These are phyloP conservation scores for Apamea crenata DNA, from an alignment of 2,888 invertebrate genomes.

Conservation along the genomic window DNA sequence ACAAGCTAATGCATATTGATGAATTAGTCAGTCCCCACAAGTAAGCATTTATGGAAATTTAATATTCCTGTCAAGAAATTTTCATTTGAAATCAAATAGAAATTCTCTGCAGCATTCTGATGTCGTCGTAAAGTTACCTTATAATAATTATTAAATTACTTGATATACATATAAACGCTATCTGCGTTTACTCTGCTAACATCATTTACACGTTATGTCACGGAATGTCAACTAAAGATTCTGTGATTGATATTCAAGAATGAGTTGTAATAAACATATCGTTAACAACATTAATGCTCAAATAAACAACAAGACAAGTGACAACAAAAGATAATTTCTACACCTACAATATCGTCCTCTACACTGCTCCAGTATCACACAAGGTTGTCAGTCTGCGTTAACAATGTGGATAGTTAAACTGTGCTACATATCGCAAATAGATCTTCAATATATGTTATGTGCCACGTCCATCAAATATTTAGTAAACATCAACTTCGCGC, in stretches of 20 bases:
- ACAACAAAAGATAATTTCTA: slow-evolving; percentile 1
- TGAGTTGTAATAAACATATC: slow-evolving; percentile 25
- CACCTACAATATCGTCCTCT: slow-evolving; percentile 11
- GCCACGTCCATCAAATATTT: slow-evolving; percentile 50
- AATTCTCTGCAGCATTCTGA: slow-evolving; percentile 23
- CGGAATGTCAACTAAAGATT: slow-evolving; percentile 36
- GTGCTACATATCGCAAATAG: slow-evolving; percentile 22
- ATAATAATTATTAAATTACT: slow-evolving; percentile 45
- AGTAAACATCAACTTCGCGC: slow-evolving; percentile 50
- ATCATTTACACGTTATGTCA: slow-evolving; percentile 49
- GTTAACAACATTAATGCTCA: slow-evolving; percentile 31
- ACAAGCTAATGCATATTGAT: slow-evolving; percentile 67
- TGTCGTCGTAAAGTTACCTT: slow-evolving; percentile 27
- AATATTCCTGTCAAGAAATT: slow-evolving; percentile 37
- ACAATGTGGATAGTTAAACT: slow-evolving; percentile 29
- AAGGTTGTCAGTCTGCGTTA: slow-evolving; percentile 14
- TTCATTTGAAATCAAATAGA: slow-evolving; percentile 22
- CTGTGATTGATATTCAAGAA: slow-evolving; percentile 31
- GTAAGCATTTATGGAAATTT: slow-evolving; percentile 46
- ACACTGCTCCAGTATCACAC: slow-evolving; percentile 3
- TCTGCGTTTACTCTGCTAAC: slow-evolving; percentile 48
- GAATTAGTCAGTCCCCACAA: slow-evolving; percentile 54
- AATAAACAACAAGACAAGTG: slow-evolving; percentile 23
- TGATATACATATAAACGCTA: slow-evolving; percentile 20
- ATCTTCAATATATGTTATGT: slow-evolving; percentile 24